phyloP scores from a whole-genome alignment of 2,113 vertebrate species.

The Cavia porcellus region DNA sequence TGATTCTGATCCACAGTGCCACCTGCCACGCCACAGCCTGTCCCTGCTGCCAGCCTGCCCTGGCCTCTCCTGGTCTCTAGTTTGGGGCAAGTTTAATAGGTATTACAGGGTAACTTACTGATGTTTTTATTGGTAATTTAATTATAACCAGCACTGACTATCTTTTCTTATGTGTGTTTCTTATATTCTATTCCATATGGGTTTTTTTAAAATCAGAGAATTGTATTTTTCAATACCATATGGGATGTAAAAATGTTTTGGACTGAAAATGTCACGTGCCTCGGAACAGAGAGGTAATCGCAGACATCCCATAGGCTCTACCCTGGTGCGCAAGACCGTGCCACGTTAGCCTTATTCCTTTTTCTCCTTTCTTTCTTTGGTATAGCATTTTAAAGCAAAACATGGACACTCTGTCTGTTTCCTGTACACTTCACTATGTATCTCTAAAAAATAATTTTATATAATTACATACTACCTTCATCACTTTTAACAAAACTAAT shows the following conservation, averaged over 20 bases:
- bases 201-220: background rate
- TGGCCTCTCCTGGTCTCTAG: background rate
- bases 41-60: background rate
- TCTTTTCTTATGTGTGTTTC: constrained; percentile 26
- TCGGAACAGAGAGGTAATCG: background rate
- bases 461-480: background rate
- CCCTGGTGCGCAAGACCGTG: background rate
- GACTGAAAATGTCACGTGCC: constrained; percentile 44
- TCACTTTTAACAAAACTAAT: background rate
- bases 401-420: background rate
- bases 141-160: background rate
- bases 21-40: constrained; percentile 70
- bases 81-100: constrained; percentile 46
- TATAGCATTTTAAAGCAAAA: constrained; percentile 28
- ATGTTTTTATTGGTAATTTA: constrained; percentile 50
- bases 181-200: constrained; percentile 13
- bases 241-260: constrained; percentile 62
- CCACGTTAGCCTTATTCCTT: background rate
- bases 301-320: background rate
- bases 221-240: constrained; percentile 3
- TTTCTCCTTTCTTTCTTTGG: too few relatives aligned
- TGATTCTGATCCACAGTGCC: constrained; percentile 78
- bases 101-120: constrained; percentile 15
- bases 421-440: background rate
- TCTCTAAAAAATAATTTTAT: background rate